Base-by-base conservation (phyloP, 2,888 invertebrate species). In the Leptopilina drosophilae region DNA sequence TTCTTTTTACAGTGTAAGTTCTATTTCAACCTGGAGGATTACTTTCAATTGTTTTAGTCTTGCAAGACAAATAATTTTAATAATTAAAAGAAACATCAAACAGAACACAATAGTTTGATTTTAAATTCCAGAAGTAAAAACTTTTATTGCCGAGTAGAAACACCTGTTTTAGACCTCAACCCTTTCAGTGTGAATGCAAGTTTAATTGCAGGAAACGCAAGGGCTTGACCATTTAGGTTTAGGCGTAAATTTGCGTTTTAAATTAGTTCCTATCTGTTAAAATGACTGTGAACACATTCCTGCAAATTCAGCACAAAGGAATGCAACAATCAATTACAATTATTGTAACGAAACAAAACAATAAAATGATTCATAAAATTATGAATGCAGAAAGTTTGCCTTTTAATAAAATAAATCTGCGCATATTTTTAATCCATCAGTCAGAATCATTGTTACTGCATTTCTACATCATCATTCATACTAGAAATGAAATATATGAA, bases 201-300 rank as follows among this genome's bases (percentile, higher is more conserved):
- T 81, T 80, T 86, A 87, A 88, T 87, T 88, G 80, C 82, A 82
- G 80, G 80, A 82, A 82, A 53, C 66, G 49, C 64, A 77, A 42
- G 76, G 78, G 62, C 78, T 26, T 80, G 69, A n/a, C 53, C 69
- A 53, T 8, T 67, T 40, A 67, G 15, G 20, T 67, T 67, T 67
- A 67, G 46, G 46, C 15, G 42, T 46, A 49, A 33, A 46, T 46
- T 46, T 46, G 46, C 9, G 9, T 46, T 46, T 46, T 7, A 49
- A 49, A 49, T 49, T 49, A 49, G 11, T 49, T 49, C 49, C 49
- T 12, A 49, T 33, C 33, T 33, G 33, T 33, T 33, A 49, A n/a
- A n/a, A 49, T 49, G 12, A 20, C 20, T 20, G 20, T 6, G 42
- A 42, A 33, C 33, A 33, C 15, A 59, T 59, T 59, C 75, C 53